A percentile compares a stretch with the other conserved stretches of the same genome.
These are phyloP conservation scores for Helarctos malayanus DNA, from an alignment of 2,797 vertebrate genomes.

Conservation along the genomic window DNA sequence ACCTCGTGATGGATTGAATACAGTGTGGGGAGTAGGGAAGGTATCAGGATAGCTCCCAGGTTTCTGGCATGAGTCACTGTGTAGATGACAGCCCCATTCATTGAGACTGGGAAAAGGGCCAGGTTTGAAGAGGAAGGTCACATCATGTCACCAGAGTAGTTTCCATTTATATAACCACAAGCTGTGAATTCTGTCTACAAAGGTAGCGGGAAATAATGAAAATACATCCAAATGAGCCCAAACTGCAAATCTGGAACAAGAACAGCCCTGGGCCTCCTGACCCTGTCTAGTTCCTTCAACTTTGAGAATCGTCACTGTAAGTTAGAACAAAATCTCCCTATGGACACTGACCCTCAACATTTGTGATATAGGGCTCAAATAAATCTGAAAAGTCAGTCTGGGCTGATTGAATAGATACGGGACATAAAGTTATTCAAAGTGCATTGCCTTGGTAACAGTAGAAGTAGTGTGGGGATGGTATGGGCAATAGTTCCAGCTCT, in stretches of 20 bases:
- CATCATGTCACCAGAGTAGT: slow-evolving; percentile 58
- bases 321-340: slow-evolving; percentile 19
- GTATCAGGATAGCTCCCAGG: background rate
- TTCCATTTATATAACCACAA: slow-evolving; percentile 74
- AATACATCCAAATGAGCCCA: slow-evolving; percentile 49
- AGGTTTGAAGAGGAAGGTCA: slow-evolving; percentile 70
- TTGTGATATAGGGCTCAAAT: background rate
- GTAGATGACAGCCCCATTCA: slow-evolving; percentile 71
- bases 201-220: slow-evolving; percentile 43
- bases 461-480: background rate
- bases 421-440: background rate
- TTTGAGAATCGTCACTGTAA: background rate
- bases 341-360: background rate
- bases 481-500: background rate
- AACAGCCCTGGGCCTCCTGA: background rate
- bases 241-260: background rate
- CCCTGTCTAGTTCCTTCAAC: background rate
- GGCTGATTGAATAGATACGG: background rate
- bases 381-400: background rate
- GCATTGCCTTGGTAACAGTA: background rate
- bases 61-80: slow-evolving; percentile 64
- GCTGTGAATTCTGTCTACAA: slow-evolving; percentile 70
- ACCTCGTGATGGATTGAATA: background rate
- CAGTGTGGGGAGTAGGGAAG: background rate
- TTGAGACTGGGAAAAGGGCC: slow-evolving; percentile 65